Evolutionary conservation across 2,797 vertebrate genomes (phyloP), one percentile per base, ranked within the genome.

Genomic region (Acipenser transmontanus): DNA sequence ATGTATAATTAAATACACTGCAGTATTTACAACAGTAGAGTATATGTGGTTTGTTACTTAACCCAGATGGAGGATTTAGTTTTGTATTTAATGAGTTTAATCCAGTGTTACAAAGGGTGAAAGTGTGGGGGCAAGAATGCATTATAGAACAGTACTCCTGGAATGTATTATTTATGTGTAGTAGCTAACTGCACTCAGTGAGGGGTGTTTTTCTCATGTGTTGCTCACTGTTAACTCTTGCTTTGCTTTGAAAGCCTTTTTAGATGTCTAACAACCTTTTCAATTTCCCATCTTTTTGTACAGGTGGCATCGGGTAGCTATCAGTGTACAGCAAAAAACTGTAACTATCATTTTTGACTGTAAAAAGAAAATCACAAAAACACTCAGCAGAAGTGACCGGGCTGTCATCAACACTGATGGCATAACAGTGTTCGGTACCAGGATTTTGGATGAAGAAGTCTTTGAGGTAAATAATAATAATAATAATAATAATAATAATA

Each of bases 231-330:
- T 81, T 84, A 82, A 79, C 74, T 63, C 61, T 72, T 79, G 56
- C 17, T 75, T 12, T 77, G 78, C 69, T 69, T 76, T 66, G 60
- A 69, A 77, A 66, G 59, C 78, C 52, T 54, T n/a, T 9, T 54
- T 34, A 70, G 65, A 69, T 66, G 65, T 62, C 14, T 50, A 62
- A n/a, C n/a, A 8, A n/a, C 34, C 59, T 68, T 52, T 62, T 67
- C 63, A 65, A 54, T 67, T 78, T 66, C 17, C 8, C 65, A 10
- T 71, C 65, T 73, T 7, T 61, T 60, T 65, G 47, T 70, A 68
- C 77, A 99, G 97, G 87, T 99, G 97, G 97, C 97, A 98, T 80
- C 94, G 97, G 49, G 88, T 99, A 62, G 97, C 95, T 61, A 95
- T 99, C 82, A 99, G 97, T 2, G 94, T 99, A 76, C 95, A 99